Evolutionary conservation across 2,888 invertebrate genomes (phyloP).

Genomic region (Mimumesa dahlbomi): DNA sequence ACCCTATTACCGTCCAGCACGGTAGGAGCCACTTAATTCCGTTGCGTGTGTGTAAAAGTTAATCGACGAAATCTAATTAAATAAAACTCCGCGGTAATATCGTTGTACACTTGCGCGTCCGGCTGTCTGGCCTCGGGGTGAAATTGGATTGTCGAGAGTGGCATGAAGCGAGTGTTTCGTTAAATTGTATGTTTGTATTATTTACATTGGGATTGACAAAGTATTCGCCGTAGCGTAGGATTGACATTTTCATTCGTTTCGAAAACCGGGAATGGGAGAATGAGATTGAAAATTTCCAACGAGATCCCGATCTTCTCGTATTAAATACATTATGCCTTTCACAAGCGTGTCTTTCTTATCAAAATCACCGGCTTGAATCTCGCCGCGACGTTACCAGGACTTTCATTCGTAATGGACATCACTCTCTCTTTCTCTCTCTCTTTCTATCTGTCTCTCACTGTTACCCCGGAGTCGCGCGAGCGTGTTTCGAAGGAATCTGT

Average conservation of each 20-base stretch:
- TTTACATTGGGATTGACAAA: too few species aligned
- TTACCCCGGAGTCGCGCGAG: slow-evolving; percentile 30
- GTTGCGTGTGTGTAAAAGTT: slow-evolving; percentile 36
- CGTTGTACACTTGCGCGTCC: too few species aligned
- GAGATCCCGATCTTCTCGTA: slow-evolving; percentile 36
- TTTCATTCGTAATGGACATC: slow-evolving; percentile 48
- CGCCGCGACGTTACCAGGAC: slow-evolving; percentile 30
- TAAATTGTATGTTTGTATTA: too few species aligned
- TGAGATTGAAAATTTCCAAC: not conserved
- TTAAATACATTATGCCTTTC: slow-evolving; percentile 40
- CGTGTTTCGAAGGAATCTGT: slow-evolving; percentile 54
- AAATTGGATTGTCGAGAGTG: slow-evolving; percentile 21
- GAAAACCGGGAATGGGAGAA: too few species aligned
- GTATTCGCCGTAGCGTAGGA: too few species aligned
- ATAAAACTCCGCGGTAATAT: slow-evolving; percentile 47
- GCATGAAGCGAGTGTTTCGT: too few species aligned
- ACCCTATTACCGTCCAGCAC: slow-evolving; percentile 55
- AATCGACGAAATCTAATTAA: slow-evolving; percentile 63
- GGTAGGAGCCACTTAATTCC: slow-evolving; percentile 43
- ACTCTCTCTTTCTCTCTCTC: too few species aligned
- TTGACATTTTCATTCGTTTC: too few species aligned
- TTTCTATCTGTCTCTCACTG: too few species aligned
- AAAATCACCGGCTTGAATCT: slow-evolving; percentile 44
- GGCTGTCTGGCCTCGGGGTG: slow-evolving; percentile 14
- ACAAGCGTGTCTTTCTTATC: slow-evolving; percentile 45